These are phyloP conservation scores for Sarcophaga peregrina DNA, from an alignment of 1,140 invertebrate species.

Conservation along the genomic window DNA sequence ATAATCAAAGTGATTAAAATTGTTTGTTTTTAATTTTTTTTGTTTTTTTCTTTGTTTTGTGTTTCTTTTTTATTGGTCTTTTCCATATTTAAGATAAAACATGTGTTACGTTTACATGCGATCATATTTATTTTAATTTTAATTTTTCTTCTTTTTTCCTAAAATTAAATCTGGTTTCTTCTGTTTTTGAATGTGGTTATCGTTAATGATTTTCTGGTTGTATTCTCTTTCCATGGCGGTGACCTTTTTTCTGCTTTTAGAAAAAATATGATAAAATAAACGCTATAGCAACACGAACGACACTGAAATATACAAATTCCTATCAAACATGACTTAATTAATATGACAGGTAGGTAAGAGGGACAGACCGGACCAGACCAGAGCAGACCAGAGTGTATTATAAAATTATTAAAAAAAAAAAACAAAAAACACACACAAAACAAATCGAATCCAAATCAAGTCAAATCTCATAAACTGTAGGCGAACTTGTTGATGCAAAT, in stretches of 20 bases:
- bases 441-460: background rate
- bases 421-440: no score
- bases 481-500: background rate
- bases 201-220: no score
- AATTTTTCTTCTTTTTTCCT: background rate
- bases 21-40: background rate
- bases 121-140: no score
- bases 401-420: no score
- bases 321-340: background rate
- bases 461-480: background rate
- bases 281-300: background rate
- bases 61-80: no score
- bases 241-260: background rate
- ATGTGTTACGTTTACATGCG: background rate
- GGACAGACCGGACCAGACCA: background rate
- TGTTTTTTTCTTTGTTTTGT: no score
- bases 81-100: background rate
- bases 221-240: no score
- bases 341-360: background rate
- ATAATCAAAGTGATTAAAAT: constrained; percentile 8
- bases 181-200: no score
- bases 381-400: no score
- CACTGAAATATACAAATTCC: background rate
- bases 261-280: no score
- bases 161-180: background rate